Percentiles rank a stretch among this genome's conserved stretches.
phyloP scores from a whole-genome alignment of 30 jellyfish, hydroid and myxozoan genomes.

The Aurelia aurita region DNA sequence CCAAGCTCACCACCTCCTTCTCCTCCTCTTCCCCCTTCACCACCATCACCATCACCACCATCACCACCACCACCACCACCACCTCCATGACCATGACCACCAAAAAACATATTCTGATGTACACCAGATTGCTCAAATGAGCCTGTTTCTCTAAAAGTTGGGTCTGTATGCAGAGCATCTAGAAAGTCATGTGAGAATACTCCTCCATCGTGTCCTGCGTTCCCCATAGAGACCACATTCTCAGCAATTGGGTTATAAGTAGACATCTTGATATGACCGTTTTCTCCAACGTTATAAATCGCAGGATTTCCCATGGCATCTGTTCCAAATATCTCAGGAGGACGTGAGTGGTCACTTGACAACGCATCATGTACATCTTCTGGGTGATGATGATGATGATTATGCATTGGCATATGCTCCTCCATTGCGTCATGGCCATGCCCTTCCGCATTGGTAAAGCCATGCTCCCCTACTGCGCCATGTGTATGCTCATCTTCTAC shows the following conservation, averaged over 20 bases:
- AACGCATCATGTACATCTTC: conserved; percentile 26
- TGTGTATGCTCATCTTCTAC: no score
- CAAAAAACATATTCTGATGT: conserved; percentile 58
- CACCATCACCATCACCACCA: conserved; percentile 41
- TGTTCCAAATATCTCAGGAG: conserved; percentile 80
- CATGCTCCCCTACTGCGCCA: no score
- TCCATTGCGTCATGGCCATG: conserved; percentile 44
- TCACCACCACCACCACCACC: conserved; percentile 19
- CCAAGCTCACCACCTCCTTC: no score
- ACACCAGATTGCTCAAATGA: conserved; percentile 45
- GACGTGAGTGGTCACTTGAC: conserved; percentile 50
- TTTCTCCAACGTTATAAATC: conserved; percentile 42
- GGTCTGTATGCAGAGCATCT: conserved; percentile 51
- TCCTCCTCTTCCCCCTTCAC: no score
- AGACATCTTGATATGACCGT: conserved; percentile 67
- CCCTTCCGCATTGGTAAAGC: not conserved
- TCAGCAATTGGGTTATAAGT: conserved; percentile 54
- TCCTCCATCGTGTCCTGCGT: conserved; percentile 36
- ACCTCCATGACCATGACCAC: conserved; percentile 46
- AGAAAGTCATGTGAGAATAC: conserved; percentile 56
- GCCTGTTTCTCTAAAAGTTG: conserved; percentile 48
- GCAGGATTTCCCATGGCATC: conserved; percentile 78
- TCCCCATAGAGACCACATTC: conserved; percentile 55
- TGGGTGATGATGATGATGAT: conserved; percentile 1
- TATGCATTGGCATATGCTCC: conserved; percentile 29